Evolutionary conservation across 2,797 vertebrate genomes (phyloP).

Genomic region (Remorina albescens): DNA sequence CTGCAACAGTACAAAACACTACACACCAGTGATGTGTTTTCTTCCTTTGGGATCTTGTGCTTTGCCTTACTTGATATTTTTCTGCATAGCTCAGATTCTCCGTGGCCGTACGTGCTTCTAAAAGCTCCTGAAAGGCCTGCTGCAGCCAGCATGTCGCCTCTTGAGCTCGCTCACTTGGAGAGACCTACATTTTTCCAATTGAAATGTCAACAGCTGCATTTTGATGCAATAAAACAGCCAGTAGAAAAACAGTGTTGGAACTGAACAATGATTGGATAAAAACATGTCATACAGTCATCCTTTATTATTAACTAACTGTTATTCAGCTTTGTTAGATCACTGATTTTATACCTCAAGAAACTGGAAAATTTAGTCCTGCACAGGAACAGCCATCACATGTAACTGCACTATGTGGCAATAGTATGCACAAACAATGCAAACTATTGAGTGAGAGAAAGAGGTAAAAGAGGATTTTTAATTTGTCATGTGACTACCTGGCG

Average conservation of each 20-base stretch:
- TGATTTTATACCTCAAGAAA: neutral
- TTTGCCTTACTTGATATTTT: slow-evolving; percentile 85
- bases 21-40: neutral
- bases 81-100: slow-evolving; percentile 80
- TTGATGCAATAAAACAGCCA: neutral
- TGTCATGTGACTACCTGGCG: slow-evolving; percentile 67
- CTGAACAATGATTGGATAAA: neutral
- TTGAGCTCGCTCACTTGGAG: slow-evolving; percentile 72
- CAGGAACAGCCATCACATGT: neutral
- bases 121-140: slow-evolving; percentile 81
- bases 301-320: no score
- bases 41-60: neutral
- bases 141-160: slow-evolving; percentile 86
- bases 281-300: neutral
- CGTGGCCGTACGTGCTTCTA: slow-evolving; percentile 73
- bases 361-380: neutral
- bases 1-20: neutral
- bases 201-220: neutral
- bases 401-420: neutral
- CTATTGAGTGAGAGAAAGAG: neutral
- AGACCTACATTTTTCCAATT: slow-evolving; percentile 53
- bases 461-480: neutral
- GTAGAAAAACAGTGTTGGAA: neutral
- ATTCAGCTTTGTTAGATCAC: neutral
- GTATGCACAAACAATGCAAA: neutral